phyloP scores from a whole-genome alignment of 2,113 vertebrate species.

The Onychorhynchus coronatus region DNA sequence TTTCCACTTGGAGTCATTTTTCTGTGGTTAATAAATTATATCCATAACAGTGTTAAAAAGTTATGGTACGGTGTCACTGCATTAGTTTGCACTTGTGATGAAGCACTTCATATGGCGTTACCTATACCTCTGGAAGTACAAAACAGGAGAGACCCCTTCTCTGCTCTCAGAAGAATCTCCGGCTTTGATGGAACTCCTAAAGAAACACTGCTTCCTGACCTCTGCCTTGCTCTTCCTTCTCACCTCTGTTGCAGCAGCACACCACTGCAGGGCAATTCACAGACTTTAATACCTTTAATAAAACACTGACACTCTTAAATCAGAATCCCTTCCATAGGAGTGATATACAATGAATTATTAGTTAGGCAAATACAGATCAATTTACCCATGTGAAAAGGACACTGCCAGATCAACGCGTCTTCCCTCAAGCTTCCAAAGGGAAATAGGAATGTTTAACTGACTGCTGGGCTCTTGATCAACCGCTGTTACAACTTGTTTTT shows the following conservation, averaged over 20 bases:
- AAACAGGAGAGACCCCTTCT: neutral
- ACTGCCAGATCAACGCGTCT: neutral
- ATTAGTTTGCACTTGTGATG: constrained; percentile 43
- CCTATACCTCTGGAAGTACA: neutral
- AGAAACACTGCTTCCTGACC: neutral
- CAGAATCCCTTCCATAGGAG: neutral
- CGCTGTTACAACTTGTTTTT: neutral
- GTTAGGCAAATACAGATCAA: neutral
- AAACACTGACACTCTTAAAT: neutral
- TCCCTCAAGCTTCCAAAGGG: neutral
- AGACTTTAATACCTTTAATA: neutral
- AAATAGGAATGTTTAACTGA: neutral
- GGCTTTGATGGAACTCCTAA: neutral
- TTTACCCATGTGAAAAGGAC: neutral
- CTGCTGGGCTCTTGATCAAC: neutral
- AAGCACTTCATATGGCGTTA: constrained; percentile 8
- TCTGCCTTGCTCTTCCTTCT: neutral
- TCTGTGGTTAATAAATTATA: constrained; percentile 61
- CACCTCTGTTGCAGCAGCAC: neutral
- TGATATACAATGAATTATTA: neutral
- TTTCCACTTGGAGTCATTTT: constrained; percentile 53
- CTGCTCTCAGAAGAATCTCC: neutral
- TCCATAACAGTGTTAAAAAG: constrained; percentile 53
- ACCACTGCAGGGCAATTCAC: neutral
- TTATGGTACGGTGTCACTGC: constrained; percentile 12